Evolutionary conservation across 2,113 vertebrate genomes (phyloP).

Genomic region (Zosterops japonicus): DNA sequence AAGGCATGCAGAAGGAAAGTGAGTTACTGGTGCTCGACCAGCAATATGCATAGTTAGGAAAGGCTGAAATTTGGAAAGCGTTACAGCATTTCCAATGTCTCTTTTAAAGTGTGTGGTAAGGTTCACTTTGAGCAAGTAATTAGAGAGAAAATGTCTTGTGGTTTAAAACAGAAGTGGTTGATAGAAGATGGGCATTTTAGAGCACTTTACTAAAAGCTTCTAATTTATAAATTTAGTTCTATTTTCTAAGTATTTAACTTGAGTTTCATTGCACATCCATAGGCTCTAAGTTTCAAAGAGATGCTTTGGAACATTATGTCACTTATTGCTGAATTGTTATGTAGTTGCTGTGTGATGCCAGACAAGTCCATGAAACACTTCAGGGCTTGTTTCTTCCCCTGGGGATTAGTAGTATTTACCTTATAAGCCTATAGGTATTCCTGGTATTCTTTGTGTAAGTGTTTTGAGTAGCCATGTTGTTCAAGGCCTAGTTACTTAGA

Average conservation of each 20-base stretch:
- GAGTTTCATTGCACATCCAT: neutral
- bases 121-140: neutral
- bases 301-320: neutral
- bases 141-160: neutral
- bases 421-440: neutral
- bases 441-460: neutral
- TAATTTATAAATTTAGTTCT: neutral
- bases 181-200: neutral
- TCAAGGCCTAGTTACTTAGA: neutral
- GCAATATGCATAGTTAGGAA: neutral
- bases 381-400: neutral
- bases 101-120: neutral
- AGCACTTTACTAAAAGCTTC: neutral
- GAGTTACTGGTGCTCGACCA: neutral
- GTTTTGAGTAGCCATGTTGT: neutral
- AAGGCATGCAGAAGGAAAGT: neutral
- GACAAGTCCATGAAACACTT: neutral
- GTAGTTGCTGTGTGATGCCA: neutral
- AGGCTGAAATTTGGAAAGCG: neutral
- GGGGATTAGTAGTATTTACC: neutral
- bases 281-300: neutral
- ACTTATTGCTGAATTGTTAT: neutral
- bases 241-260: neutral
- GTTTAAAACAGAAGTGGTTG: neutral
- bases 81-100: neutral